Base-by-base conservation (phyloP, 2,797 vertebrate genomes). In the Pipistrellus nathusii region DNA sequence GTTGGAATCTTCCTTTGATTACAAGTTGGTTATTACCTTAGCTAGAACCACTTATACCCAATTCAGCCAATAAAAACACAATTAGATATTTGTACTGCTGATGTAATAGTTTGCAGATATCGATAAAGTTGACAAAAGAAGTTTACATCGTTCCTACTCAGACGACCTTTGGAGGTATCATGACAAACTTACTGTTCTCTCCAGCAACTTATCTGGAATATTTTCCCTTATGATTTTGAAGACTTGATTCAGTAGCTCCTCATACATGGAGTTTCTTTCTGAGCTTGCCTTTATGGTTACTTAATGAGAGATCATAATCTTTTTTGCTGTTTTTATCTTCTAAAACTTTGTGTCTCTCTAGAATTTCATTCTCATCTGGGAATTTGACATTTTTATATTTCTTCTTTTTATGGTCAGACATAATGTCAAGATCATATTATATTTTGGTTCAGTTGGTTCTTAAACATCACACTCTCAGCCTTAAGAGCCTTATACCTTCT, bases 111-210 rank as follows among this genome's bases (percentile, higher is more conserved):
- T 99, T 99, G 98, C 99, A 99, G 98, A 99, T 99, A 97, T 99
- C 99, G 98, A 99, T 99, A 96, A 99, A 99, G 98, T 99, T 99
- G 98, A 99, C 99, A 95, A 99, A 99, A 93, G 99, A 99, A 15
- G 99, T 99, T 99, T 99, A 99, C 99, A 99, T 99, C 97, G 99
- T 99, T 98, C 99, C 99, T 97, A 99, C 99, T 98, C 99, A 98
- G 94, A 99, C 99, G 18, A 99, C 99, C 97, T 99, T 99, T 2
- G 99, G 99, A 91, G 99, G 99, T 98, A 99, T 99, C 99, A 99
- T 99, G 91, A 99, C 99, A 97, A 99, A 99, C 98, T 99, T 99
- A 95, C 99, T 98, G 97, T 99, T 99, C 96, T 99, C 99, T 95
- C 99, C 99, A 3, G 99, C 99, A 95, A 99, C 99, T 99, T 99